phyloP scores from a whole-genome alignment of 2,888 invertebrate genomes.

The Furcula furcula region DNA sequence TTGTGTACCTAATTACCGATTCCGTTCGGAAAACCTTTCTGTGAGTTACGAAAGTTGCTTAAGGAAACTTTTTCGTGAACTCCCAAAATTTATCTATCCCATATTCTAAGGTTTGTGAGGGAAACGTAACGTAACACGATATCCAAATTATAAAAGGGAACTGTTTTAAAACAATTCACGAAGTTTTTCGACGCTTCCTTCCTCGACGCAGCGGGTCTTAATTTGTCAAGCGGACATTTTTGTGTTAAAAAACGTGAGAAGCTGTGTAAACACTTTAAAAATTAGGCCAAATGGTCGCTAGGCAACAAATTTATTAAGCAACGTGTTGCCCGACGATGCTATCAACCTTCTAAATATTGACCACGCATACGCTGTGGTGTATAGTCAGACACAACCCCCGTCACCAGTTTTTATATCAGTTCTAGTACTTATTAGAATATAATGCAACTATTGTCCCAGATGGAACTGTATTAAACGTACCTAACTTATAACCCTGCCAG shows the following conservation, averaged over 20 bases:
- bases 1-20: constrained; percentile 64
- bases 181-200: constrained; percentile 58
- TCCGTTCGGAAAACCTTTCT: constrained; percentile 47
- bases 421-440: no score
- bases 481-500: neutral
- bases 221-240: constrained; percentile 53
- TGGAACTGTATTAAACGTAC: no score
- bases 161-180: constrained; percentile 56
- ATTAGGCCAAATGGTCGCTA: neutral
- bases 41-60: constrained; percentile 49
- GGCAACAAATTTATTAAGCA: neutral
- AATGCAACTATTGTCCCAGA: no score
- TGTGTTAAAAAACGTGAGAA: constrained; percentile 16
- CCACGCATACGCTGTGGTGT: no score
- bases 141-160: constrained; percentile 60
- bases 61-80: constrained; percentile 48
- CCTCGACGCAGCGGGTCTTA: constrained; percentile 43
- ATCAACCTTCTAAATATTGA: no score
- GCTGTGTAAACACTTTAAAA: constrained; percentile 6
- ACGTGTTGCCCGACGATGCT: constrained; percentile 1
- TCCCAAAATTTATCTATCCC: constrained; percentile 56
- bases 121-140: constrained; percentile 50
- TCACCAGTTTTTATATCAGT: no score
- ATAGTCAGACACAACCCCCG: no score
- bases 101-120: constrained; percentile 52